Conservation (phyloP, 1,140 invertebrate genomes). For the Trialeurodes vaporariorum region DNA sequence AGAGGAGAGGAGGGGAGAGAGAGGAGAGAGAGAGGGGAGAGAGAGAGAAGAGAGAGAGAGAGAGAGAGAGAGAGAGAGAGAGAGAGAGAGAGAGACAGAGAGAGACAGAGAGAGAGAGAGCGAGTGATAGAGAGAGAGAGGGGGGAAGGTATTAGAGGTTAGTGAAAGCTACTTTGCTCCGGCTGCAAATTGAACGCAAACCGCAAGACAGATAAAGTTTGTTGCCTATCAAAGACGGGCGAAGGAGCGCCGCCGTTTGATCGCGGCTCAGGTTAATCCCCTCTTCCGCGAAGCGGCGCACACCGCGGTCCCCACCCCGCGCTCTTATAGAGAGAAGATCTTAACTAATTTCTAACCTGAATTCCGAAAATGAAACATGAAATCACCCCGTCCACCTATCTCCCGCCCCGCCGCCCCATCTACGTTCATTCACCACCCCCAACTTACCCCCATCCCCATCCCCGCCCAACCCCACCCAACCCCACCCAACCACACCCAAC, state of each 20-base stretch:
- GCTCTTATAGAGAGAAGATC: too few species aligned
- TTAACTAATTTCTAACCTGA: not conserved
- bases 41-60: constrained; percentile 1
- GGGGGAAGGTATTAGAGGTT: constrained; percentile 4
- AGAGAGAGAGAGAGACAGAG: constrained; percentile 6
- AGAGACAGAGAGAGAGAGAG: constrained; percentile 5
- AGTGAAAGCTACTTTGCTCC: constrained; percentile 17
- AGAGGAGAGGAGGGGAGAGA: not conserved
- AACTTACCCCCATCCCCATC: too few species aligned
- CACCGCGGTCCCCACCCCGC: not conserved
- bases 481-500: too few species aligned
- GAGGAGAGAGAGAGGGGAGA: not conserved
- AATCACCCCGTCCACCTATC: too few species aligned
- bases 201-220: constrained; percentile 22
- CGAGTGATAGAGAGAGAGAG: constrained; percentile 13
- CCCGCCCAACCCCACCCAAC: too few species aligned
- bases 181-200: constrained; percentile 23
- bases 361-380: constrained; percentile 4
- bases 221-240: too few species aligned
- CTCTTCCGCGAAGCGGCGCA: too few species aligned
- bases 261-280: not conserved
- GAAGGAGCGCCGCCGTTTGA: not conserved
- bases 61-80: not conserved
- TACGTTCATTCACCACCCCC: too few species aligned
- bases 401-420: too few species aligned